Evolutionary conservation across 2,113 vertebrate species (phyloP).

Genomic region (Meles meles): DNA sequence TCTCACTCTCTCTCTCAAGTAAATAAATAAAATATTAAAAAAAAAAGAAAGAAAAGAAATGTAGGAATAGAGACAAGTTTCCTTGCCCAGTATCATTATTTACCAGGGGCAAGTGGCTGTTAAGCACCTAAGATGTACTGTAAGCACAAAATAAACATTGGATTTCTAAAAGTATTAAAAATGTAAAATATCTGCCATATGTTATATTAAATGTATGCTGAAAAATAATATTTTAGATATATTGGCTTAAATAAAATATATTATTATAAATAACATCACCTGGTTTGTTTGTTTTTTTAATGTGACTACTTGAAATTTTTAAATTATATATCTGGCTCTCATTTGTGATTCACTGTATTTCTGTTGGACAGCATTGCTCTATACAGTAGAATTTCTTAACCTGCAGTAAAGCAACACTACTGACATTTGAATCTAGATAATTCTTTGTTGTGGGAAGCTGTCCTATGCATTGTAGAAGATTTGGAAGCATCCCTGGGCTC

Average conservation of each 20-base stretch:
- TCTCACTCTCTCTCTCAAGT: too few relatives aligned
- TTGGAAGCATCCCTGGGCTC: neutral
- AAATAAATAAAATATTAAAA: too few relatives aligned
- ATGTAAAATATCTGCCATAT: neutral
- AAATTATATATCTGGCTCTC: neutral
- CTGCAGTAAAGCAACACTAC: neutral
- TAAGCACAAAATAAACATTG: neutral
- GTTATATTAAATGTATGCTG: neutral
- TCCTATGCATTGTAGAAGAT: neutral
- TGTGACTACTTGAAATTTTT: neutral
- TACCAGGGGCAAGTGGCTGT: neutral
- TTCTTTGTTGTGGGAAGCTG: neutral
- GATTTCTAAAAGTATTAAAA: conserved; percentile 7
- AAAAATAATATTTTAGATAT: neutral
- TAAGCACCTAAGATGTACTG: neutral
- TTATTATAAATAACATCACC: neutral
- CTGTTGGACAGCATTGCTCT: neutral
- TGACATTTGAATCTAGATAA: neutral
- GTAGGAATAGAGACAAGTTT: neutral
- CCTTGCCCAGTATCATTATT: neutral
- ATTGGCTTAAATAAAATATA: neutral
- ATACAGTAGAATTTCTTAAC: neutral
- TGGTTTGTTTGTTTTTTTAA: neutral
- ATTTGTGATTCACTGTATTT: neutral
- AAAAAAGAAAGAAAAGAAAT: neutral